Percentiles rank a stretch among this genome's conserved stretches.
Evolutionary conservation across 2,888 invertebrate species (phyloP).

Genomic region (Lathronympha strigana): DNA sequence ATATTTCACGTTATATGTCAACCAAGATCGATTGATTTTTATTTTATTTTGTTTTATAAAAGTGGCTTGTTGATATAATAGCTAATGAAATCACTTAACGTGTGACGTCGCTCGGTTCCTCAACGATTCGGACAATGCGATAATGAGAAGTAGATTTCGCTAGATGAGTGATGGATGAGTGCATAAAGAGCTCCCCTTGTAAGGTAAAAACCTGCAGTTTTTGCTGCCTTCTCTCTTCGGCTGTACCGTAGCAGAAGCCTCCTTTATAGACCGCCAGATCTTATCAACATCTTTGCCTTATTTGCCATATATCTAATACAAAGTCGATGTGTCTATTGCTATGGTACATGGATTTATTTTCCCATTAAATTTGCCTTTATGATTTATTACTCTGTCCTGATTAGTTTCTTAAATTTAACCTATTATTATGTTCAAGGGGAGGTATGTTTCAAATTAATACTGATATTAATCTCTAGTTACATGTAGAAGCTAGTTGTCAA

Average conservation of each 20-base stretch:
- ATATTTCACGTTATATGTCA: conserved; percentile 74
- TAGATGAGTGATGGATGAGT: conserved; percentile 78
- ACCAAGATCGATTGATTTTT: conserved; percentile 69
- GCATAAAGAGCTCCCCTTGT: conserved; percentile 78
- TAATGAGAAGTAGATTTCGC: conserved; percentile 73
- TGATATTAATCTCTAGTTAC: conserved; percentile 28
- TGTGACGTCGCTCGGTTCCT: conserved; percentile 68
- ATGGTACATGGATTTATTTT: conserved; percentile 33
- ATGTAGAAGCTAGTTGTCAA: conserved; percentile 40
- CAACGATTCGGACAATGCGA: conserved; percentile 65
- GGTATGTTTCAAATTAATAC: conserved; percentile 40
- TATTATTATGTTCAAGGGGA: conserved; percentile 46
- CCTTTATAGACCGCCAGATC: conserved; percentile 43
- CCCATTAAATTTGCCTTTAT: conserved; percentile 36
- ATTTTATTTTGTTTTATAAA: conserved; percentile 74
- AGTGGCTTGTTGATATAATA: conserved; percentile 81
- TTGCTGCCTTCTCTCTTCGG: conserved; percentile 58
- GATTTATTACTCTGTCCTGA: conserved; percentile 25
- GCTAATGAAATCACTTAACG: conserved; percentile 74
- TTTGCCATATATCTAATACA: conserved; percentile 24
- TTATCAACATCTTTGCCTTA: conserved; percentile 22
- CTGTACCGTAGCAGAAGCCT: conserved; percentile 50
- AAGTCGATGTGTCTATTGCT: conserved; percentile 31
- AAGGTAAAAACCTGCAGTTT: conserved; percentile 75
- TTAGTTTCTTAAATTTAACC: conserved; percentile 19